A percentile compares a stretch with the other conserved stretches of the same genome.
Evolutionary conservation across 2,888 invertebrate species (phyloP).

Genomic region (Andrena flavipes): DNA sequence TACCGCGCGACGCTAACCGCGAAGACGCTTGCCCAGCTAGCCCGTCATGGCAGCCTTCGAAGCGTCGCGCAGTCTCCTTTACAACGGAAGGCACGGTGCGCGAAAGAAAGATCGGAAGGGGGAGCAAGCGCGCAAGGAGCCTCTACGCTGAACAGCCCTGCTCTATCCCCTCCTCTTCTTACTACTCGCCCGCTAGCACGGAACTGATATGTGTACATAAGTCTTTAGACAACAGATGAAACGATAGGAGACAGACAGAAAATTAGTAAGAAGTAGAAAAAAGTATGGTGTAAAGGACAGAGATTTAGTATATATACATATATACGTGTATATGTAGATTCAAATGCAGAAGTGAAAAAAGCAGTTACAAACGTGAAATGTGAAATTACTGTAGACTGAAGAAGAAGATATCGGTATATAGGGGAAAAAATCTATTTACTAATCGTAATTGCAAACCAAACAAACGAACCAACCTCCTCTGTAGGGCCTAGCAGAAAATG

Average conservation of each 20-base stretch:
- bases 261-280: constrained; percentile 41
- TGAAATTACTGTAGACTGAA: constrained; percentile 54
- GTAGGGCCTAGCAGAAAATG: constrained; percentile 84
- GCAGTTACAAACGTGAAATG: constrained; percentile 46
- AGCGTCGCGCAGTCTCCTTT: no score
- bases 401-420: constrained; percentile 50
- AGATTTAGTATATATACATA: constrained; percentile 34
- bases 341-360: constrained; percentile 20
- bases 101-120: no score
- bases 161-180: no score
- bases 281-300: constrained; percentile 14
- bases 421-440: constrained; percentile 80
- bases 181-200: no score
- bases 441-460: constrained; percentile 83
- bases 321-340: constrained; percentile 12
- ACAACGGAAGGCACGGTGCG: no score
- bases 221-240: constrained; percentile 23
- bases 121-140: no score
- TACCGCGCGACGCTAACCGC: no score
- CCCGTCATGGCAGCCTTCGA: no score
- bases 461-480: constrained; percentile 84
- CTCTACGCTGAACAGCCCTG: no score
- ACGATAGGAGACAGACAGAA: constrained; percentile 38
- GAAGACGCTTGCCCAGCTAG: no score
- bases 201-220: no score